Evolutionary conservation across 2,113 vertebrate genomes (phyloP).

Genomic region (Psettodes erumei): DNA sequence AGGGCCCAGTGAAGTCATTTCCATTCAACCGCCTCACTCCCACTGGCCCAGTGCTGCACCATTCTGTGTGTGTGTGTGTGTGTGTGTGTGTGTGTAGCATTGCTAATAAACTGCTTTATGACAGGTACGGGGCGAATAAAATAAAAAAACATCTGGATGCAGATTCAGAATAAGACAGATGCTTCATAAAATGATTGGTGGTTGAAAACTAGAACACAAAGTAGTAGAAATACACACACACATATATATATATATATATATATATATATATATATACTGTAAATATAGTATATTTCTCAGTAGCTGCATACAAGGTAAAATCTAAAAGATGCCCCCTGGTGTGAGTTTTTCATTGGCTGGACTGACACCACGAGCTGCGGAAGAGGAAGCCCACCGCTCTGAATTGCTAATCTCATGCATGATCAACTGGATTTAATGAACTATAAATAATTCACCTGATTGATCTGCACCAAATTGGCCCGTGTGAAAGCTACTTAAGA

Average conservation of each 20-base stretch:
- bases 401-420: neutral
- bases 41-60: conserved; percentile 39
- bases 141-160: neutral
- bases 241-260: too few species aligned
- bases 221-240: neutral
- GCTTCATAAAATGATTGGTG: neutral
- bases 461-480: neutral
- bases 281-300: too few species aligned
- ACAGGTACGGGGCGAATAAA: neutral
- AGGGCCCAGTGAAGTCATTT: conserved; percentile 68
- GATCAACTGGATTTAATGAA: neutral
- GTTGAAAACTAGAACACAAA: neutral
- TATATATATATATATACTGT: too few species aligned
- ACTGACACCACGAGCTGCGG: too few species aligned
- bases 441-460: neutral
- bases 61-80: conserved; percentile 5
- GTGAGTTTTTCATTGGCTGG: too few species aligned
- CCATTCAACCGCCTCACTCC: conserved; percentile 59
- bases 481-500: neutral
- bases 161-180: neutral
- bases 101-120: neutral
- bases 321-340: too few species aligned
- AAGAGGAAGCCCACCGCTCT: too few species aligned
- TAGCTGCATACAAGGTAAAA: too few species aligned
- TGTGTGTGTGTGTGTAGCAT: conserved; percentile 10